Evolutionary conservation across 1,140 invertebrate species (phyloP).

Genomic region (Ctenoplectra terminalis): DNA sequence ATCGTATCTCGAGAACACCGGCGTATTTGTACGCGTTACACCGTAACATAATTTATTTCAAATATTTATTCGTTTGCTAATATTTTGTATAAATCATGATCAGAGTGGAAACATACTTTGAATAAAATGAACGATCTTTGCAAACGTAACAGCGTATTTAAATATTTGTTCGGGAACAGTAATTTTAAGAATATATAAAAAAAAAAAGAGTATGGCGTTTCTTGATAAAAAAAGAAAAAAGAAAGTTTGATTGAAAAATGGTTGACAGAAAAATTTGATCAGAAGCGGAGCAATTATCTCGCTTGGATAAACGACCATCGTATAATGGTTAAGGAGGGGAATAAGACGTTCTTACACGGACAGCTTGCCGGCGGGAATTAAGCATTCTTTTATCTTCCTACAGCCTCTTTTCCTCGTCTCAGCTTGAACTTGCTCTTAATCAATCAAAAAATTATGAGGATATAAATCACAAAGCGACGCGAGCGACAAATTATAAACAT

Average conservation of each 20-base stretch:
- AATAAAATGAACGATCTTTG: background rate
- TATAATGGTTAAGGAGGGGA: constrained; percentile 65
- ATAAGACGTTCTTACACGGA: constrained; percentile 38
- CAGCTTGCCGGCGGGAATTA: constrained; percentile 76
- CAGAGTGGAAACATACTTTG: background rate
- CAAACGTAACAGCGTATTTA: too few relatives aligned
- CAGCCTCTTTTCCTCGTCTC: constrained; percentile 68
- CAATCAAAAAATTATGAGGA: constrained; percentile 79
- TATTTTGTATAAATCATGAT: background rate
- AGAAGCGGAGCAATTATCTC: constrained; percentile 72
- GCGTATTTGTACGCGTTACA: constrained; percentile 71
- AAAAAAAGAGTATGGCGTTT: background rate
- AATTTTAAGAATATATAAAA: background rate
- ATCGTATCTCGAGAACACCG: constrained; percentile 71
- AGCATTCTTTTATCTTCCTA: constrained; percentile 80
- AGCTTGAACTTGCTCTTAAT: constrained; percentile 74
- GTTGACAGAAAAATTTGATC: constrained; percentile 71
- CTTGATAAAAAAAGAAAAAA: constrained; percentile 14
- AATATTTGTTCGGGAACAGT: too few relatives aligned
- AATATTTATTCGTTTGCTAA: constrained; percentile 43
- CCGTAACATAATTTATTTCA: background rate
- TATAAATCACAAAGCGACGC: constrained; percentile 71
- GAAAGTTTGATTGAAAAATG: constrained; percentile 24
- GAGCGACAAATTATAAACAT: constrained; percentile 31
- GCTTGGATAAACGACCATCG: constrained; percentile 66